phyloP scores from a whole-genome alignment of 2,797 vertebrate genomes.

The Sebastes hubbsi region DNA sequence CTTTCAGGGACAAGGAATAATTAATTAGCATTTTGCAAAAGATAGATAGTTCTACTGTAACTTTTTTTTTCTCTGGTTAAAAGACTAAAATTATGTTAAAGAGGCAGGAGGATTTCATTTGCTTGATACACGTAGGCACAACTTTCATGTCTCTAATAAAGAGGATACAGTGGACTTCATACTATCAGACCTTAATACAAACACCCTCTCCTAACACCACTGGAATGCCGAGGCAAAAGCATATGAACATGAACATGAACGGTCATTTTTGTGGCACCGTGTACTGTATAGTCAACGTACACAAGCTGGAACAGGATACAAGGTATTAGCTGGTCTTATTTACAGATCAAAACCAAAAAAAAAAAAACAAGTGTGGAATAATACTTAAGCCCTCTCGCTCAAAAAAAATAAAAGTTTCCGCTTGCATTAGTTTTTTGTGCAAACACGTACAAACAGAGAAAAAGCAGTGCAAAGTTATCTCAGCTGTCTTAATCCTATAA shows the following conservation, averaged over 20 bases:
- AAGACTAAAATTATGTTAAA: conserved; percentile 74
- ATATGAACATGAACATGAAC: conserved; percentile 41
- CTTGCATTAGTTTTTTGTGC: conserved; percentile 40
- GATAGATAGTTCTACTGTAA: conserved; percentile 74
- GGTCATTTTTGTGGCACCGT: conserved; percentile 54
- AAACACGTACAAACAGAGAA: conserved; percentile 36
- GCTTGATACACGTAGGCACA: conserved; percentile 77
- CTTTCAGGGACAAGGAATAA: conserved; percentile 65
- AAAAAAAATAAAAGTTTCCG: conserved; percentile 36
- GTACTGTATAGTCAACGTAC: conserved; percentile 52
- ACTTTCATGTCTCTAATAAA: conserved; percentile 75
- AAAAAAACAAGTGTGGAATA: conserved; percentile 20
- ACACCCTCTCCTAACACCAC: conserved; percentile 68
- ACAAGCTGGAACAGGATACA: conserved; percentile 49
- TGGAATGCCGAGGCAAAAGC: conserved; percentile 78
- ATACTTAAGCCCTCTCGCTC: conserved; percentile 51
- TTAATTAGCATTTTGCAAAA: conserved; percentile 78
- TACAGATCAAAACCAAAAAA: conserved; percentile 52
- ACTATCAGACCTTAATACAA: conserved; percentile 66
- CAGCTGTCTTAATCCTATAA: conserved; percentile 42
- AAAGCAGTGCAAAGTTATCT: conserved; percentile 71
- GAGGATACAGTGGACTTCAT: conserved; percentile 67
- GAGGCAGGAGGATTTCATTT: conserved; percentile 73
- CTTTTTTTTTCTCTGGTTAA: conserved; percentile 70
- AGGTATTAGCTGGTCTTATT: conserved; percentile 69